phyloP scores from a whole-genome alignment of 2,113 vertebrate species.

The Halichoerus grypus region DNA sequence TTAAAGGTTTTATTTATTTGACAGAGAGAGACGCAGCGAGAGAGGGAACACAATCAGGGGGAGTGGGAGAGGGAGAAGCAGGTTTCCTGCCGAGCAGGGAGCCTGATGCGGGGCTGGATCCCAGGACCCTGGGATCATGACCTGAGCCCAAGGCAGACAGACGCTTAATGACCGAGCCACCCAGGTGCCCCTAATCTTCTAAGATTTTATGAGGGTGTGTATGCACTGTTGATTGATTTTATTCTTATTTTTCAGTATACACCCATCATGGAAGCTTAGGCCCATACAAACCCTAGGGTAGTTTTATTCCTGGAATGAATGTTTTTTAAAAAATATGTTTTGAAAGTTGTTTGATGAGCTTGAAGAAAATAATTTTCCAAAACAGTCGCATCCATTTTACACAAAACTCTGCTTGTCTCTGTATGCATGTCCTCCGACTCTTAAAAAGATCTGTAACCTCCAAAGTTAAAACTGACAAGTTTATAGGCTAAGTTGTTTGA shows the following conservation, averaged over 20 bases:
- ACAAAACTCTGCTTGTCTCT: slow-evolving; percentile 36
- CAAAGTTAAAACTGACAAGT: slow-evolving; percentile 60
- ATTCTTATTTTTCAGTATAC: slow-evolving; percentile 2
- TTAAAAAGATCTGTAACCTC: slow-evolving; percentile 35
- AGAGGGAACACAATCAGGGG: too few species aligned
- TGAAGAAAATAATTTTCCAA: slow-evolving; percentile 46
- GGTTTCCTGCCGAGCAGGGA: too few species aligned
- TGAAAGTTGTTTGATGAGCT: slow-evolving; percentile 26
- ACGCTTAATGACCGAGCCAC: too few species aligned
- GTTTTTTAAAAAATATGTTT: background rate
- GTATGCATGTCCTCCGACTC: slow-evolving; percentile 37
- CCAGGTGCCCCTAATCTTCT: background rate
- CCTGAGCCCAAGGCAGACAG: too few species aligned
- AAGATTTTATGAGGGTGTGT: background rate
- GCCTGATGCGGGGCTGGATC: too few species aligned
- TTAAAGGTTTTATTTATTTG: too few species aligned
- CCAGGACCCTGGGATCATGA: too few species aligned
- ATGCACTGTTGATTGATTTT: slow-evolving; percentile 20
- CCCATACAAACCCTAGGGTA: background rate
- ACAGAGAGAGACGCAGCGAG: too few species aligned
- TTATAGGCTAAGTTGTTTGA: slow-evolving; percentile 61
- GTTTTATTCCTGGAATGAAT: slow-evolving; percentile 49
- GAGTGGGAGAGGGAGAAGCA: too few species aligned
- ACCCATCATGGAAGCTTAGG: background rate
- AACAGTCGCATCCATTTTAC: slow-evolving; percentile 17